Conservation (phyloP, 2,113 vertebrate genomes). For the Gopherus evgoodei region DNA sequence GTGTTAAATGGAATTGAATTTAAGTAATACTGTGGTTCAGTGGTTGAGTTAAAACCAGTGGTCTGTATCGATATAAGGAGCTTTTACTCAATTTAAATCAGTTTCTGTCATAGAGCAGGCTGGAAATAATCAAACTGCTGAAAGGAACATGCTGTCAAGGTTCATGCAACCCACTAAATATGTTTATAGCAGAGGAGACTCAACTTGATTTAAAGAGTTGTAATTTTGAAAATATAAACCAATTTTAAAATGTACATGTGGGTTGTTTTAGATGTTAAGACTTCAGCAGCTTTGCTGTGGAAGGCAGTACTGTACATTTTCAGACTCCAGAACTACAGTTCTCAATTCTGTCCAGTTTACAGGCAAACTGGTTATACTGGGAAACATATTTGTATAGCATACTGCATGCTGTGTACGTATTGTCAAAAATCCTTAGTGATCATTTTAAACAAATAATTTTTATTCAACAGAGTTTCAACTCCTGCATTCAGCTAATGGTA, state of each 20-base stretch:
- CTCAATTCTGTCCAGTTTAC: neutral
- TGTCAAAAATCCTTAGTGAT: slow-evolving; percentile 61
- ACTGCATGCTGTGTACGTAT: neutral
- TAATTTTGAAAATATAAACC: neutral
- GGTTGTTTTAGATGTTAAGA: slow-evolving; percentile 6
- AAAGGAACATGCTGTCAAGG: neutral
- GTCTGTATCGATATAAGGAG: neutral
- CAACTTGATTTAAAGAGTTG: neutral
- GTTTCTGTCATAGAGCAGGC: slow-evolving; percentile 28
- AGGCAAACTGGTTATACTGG: neutral
- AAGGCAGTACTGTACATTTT: neutral
- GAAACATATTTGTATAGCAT: neutral
- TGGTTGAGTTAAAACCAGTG: slow-evolving; percentile 25
- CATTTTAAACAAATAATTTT: slow-evolving; percentile 65
- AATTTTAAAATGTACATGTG: neutral
- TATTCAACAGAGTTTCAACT: slow-evolving; percentile 73
- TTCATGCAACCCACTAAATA: neutral
- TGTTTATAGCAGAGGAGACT: neutral
- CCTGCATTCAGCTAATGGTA: slow-evolving; percentile 73
- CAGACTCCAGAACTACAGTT: neutral
- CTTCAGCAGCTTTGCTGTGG: neutral
- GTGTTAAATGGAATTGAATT: slow-evolving; percentile 34
- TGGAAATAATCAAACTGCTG: neutral
- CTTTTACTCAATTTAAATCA: neutral
- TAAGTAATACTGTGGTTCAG: slow-evolving; percentile 13